Evolutionary conservation across 2,797 vertebrate species (phyloP), one percentile per base, ranked within the genome.

Genomic region (Xenentodon cancila): DNA sequence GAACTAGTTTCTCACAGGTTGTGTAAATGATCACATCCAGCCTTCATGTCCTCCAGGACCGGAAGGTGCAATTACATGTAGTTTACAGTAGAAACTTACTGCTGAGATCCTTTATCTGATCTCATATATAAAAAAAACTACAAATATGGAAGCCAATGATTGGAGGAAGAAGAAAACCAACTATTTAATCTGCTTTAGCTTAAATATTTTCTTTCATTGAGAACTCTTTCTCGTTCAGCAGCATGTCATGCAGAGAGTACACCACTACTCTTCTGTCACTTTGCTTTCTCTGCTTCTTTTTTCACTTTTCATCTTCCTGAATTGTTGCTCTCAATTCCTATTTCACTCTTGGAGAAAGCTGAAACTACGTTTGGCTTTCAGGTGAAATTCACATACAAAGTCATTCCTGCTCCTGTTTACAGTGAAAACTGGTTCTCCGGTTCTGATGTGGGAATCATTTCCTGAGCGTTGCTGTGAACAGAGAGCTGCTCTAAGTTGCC

Each of bases 51-150:
- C 25, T 25, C 25, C 67, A 73, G 46, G 50, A 73, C 67, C 85
- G 87, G 81, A 79, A 85, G 84, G 73, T 60, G 58, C 11, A 44
- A 68, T 66, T 43, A 46, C 70, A 78, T 70, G 49, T 65, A 65
- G 65, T 82, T 80, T 79, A 76, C 62, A 73, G 59, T 68, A 50
- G 57, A 69, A 73, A 81, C 73, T 78, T 45, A 74, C 49, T 40
- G 45, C 56, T 54, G 43, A 32, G 37, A 63, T 42, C 75, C 34
- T 42, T 71, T 65, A 68, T 77, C 42, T 18, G 55, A 83, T 79
- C 78, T 65, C 56, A 66, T 70, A 43, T 64, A 53, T 72, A 59
- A 71, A 69, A 67, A 79, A 82, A n/a, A n/a, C 42, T 59, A 25
- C 40, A 68, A 81, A 75, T 72, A 75, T 80, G 70, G 65, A 73